Evolutionary conservation across 2,113 vertebrate species (phyloP).

Genomic region (Sinocyclocheilus anshuiensis): DNA sequence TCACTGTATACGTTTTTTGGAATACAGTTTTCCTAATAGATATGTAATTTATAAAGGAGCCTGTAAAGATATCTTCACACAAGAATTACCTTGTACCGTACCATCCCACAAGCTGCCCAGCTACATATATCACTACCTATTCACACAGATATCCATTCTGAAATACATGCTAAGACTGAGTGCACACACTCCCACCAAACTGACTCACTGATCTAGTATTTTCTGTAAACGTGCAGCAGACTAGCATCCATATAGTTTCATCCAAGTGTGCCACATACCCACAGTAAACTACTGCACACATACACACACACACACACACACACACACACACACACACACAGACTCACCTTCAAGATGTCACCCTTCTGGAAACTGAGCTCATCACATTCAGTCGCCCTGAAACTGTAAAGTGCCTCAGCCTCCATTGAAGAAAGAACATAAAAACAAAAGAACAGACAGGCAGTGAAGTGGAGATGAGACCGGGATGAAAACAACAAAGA

Average conservation of each 20-base stretch:
- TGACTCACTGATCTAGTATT: neutral
- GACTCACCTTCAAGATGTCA: constrained; percentile 80
- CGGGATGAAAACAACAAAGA: neutral
- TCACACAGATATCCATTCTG: neutral
- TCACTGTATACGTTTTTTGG: neutral
- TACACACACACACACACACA: constrained; percentile 18
- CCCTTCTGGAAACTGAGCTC: constrained; percentile 90
- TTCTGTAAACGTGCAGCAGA: neutral
- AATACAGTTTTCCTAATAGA: neutral
- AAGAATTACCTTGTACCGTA: neutral
- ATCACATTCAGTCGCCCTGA: constrained; percentile 81
- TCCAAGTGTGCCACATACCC: neutral
- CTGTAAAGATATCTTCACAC: constrained; percentile 22
- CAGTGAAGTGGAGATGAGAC: constrained; percentile 13
- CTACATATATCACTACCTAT: constrained; percentile 5
- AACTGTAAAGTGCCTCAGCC: constrained; percentile 87
- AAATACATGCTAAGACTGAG: neutral
- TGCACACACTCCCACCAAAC: neutral
- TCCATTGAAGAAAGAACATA: constrained; percentile 76
- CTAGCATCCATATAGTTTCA: neutral
- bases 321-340: constrained; percentile 25
- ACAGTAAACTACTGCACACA: constrained; percentile 3
- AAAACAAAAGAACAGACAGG: neutral
- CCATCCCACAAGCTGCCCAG: neutral
- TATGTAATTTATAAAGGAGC: neutral